Conservation (phyloP, 2,113 vertebrate species). For the Recurvirostra avosetta region DNA sequence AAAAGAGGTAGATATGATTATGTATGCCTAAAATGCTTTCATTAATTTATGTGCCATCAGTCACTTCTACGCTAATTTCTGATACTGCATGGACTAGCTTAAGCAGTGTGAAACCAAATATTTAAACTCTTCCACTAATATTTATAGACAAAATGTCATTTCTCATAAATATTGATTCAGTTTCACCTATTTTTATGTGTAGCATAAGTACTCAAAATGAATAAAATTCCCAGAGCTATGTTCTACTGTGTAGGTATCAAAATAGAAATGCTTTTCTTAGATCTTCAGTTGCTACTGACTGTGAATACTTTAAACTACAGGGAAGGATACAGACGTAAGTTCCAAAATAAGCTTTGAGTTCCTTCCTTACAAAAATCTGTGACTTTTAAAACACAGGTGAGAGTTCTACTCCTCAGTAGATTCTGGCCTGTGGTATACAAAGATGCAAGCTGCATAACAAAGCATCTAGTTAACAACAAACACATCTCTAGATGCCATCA, state of each 20-base stretch:
- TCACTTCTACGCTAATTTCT: neutral
- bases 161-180: slow-evolving; percentile 9
- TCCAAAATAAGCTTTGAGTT: neutral
- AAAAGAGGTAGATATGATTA: neutral
- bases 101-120: neutral
- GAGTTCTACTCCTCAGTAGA: neutral
- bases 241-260: neutral
- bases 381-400: neutral
- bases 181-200: neutral
- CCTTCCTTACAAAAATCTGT: neutral
- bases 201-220: neutral
- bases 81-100: neutral
- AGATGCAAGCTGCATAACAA: neutral
- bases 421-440: neutral
- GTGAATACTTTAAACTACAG: neutral
- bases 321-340: neutral
- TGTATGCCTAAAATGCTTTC: neutral
- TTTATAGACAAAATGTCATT: neutral
- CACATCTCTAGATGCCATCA: neutral
- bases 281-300: neutral
- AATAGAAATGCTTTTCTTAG: slow-evolving; percentile 39
- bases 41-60: neutral
- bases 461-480: neutral
- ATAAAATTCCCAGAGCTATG: neutral
- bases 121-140: neutral